These are phyloP conservation scores for Aromia moschata DNA, from an alignment of 2,888 invertebrate genomes.

Conservation along the genomic window DNA sequence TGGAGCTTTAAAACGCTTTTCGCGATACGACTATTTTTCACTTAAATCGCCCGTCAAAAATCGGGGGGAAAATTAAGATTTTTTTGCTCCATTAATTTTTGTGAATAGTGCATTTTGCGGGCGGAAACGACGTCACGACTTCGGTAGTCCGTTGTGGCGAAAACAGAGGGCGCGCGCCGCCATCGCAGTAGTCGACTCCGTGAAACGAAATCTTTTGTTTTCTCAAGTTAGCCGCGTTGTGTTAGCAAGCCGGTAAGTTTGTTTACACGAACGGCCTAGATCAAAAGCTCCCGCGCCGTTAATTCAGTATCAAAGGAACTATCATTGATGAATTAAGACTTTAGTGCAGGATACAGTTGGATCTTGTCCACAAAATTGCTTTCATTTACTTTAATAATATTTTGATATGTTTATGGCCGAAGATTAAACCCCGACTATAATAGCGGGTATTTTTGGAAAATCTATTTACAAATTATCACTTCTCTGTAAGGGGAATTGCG, in stretches of 20 bases:
- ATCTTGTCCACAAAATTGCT: constrained; percentile 54
- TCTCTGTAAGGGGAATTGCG: constrained; percentile 24
- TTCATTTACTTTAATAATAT: constrained; percentile 61
- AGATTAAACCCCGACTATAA: constrained; percentile 24
- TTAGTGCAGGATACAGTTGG: constrained; percentile 63
- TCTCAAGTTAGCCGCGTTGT: constrained; percentile 56
- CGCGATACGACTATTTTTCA: too few relatives aligned
- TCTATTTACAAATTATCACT: constrained; percentile 32
- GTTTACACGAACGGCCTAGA: constrained; percentile 59
- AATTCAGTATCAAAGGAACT: constrained; percentile 63
- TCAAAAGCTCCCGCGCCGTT: constrained; percentile 60
- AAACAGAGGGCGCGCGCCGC: background rate
- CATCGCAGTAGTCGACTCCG: constrained; percentile 39
- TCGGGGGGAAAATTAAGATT: too few relatives aligned
- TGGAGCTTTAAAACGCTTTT: too few relatives aligned
- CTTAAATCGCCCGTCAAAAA: too few relatives aligned
- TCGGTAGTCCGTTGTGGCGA: too few relatives aligned
- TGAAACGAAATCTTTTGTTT: constrained; percentile 61
- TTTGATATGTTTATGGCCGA: constrained; percentile 57
- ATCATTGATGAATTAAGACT: constrained; percentile 63
- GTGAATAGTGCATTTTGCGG: too few relatives aligned
- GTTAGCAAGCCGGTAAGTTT: constrained; percentile 55
- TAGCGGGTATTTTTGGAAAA: constrained; percentile 23
- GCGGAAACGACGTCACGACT: too few relatives aligned
- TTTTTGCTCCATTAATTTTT: too few relatives aligned